A percentile compares a stretch with the other conserved stretches of the same genome.
Conservation (phyloP, 2,113 vertebrate genomes). For the Gadus chalcogrammus region DNA sequence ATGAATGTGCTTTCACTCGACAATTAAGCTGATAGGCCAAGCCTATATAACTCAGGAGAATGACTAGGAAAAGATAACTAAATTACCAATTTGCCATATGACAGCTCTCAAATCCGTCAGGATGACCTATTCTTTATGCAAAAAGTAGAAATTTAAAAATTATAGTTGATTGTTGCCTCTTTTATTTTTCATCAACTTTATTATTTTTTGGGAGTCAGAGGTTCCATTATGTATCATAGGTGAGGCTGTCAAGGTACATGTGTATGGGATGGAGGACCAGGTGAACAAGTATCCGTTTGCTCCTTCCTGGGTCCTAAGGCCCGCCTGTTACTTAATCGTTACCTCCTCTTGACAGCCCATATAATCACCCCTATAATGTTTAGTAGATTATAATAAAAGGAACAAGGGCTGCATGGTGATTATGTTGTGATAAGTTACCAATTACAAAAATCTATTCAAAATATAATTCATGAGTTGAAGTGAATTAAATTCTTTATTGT, state of each 20-base stretch:
- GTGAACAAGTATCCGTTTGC: conserved; percentile 56
- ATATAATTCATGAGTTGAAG: too few species aligned
- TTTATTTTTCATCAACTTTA: neutral
- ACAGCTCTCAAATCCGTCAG: neutral
- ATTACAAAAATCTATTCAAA: too few species aligned
- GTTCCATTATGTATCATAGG: conserved; percentile 22
- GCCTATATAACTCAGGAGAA: too few species aligned
- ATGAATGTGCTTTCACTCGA: neutral
- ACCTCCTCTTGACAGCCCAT: too few species aligned
- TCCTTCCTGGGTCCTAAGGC: conserved; percentile 34
- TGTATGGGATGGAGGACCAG: conserved; percentile 56
- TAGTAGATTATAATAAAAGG: too few species aligned
- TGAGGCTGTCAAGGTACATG: conserved; percentile 50
- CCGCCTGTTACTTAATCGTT: conserved; percentile 3
- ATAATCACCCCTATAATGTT: too few species aligned
- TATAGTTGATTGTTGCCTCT: neutral
- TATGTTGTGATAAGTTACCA: too few species aligned
- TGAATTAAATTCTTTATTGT: too few species aligned
- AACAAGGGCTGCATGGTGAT: too few species aligned
- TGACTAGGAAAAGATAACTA: neutral
- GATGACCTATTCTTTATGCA: neutral
- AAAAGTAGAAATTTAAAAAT: neutral
- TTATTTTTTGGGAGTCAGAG: neutral
- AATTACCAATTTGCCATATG: neutral
- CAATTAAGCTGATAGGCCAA: neutral